These are phyloP conservation scores for Ypsolopha sequella DNA, from an alignment of 2,888 invertebrate genomes.

Conservation along the genomic window DNA sequence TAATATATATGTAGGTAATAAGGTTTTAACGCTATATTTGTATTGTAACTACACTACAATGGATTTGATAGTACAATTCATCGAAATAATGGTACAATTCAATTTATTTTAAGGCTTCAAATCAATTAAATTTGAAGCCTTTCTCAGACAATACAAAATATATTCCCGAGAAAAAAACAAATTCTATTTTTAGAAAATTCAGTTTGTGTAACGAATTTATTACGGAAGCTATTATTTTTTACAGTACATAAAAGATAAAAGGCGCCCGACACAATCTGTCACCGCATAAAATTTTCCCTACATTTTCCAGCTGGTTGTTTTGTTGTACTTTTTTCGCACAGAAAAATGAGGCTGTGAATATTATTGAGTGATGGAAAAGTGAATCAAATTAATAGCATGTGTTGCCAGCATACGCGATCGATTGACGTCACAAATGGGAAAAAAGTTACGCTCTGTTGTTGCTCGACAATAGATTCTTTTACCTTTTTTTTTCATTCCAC, in stretches of 20 bases:
- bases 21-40: too few species aligned
- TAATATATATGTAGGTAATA: too few species aligned
- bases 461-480: background rate
- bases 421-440: background rate
- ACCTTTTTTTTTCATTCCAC: background rate
- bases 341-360: background rate
- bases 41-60: too few species aligned
- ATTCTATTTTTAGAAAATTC: background rate
- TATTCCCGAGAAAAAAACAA: too few species aligned
- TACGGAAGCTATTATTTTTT: slow-evolving; percentile 3
- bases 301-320: background rate
- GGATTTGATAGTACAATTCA: too few species aligned
- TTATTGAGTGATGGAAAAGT: background rate
- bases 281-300: slow-evolving; percentile 1
- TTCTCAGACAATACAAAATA: too few species aligned
- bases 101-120: too few species aligned
- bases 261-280: background rate
- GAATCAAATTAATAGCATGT: background rate
- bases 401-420: background rate
- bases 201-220: background rate
- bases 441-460: background rate
- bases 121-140: too few species aligned
- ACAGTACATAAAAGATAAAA: slow-evolving; percentile 4
- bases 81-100: too few species aligned
- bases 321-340: background rate